Evolutionary conservation across 2,888 invertebrate species (phyloP).

Genomic region (Graphium colonna): DNA sequence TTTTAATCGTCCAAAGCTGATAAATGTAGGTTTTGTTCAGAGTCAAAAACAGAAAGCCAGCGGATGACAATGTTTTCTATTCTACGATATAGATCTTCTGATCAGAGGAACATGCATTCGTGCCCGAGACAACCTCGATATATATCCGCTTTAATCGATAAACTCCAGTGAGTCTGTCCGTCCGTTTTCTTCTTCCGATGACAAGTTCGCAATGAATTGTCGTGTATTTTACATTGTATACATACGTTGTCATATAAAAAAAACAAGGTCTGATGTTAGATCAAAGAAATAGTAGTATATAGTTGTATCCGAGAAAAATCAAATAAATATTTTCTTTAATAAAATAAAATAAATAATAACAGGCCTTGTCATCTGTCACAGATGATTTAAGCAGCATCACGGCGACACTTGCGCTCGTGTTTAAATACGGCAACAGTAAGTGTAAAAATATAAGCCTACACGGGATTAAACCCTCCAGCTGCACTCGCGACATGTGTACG

Average conservation of each 20-base stretch:
- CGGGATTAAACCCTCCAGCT: no score
- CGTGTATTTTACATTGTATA: background rate
- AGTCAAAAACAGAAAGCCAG: slow-evolving; percentile 84
- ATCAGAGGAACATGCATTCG: slow-evolving; percentile 94
- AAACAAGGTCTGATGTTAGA: background rate
- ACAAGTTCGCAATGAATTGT: background rate
- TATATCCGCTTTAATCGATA: slow-evolving; percentile 95
- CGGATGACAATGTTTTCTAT: slow-evolving; percentile 94
- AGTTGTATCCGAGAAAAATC: no score
- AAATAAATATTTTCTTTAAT: no score
- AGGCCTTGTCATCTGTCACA: no score
- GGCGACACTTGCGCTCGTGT: no score
- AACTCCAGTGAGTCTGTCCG: slow-evolving; percentile 82
- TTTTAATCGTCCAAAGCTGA: slow-evolving; percentile 96
- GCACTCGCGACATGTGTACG: no score
- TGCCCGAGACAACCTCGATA: slow-evolving; percentile 95
- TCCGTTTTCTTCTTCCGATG: background rate
- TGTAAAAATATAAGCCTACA: no score
- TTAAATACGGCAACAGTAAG: no score
- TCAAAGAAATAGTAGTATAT: no score
- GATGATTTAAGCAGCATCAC: no score
- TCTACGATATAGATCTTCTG: slow-evolving; percentile 98
- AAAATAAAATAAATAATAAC: no score
- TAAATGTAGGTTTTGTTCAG: slow-evolving; percentile 97
- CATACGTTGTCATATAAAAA: background rate